Evolutionary conservation across 92 coral and sea anemone genomes (phyloP), one percentile per base, ranked within the genome.

Genomic region (Pocillopora grandis): DNA sequence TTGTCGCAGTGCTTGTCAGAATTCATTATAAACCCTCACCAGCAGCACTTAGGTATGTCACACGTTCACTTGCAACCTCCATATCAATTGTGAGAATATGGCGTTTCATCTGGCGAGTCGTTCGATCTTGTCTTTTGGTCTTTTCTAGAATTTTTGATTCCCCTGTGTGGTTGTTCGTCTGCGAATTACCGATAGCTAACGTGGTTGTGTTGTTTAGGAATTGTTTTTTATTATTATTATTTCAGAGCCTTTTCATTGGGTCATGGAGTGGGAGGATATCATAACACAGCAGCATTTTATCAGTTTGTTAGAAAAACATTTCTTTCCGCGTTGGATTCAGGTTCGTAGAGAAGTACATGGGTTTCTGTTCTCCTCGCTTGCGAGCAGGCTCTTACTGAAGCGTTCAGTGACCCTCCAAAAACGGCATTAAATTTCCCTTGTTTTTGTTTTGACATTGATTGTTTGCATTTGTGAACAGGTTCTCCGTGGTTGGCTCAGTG

Each of bases 301-400:
- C 80, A 96, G 99, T 81, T 89, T 96, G 20, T 82, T 96, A 78
- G 99, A 96, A 66, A 94, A 95, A 83, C 98, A 96, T 74, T 96
- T 96, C 92, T 96, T 96, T 85, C 98, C 99, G 3, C 95, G 95
- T 76, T 96, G 99, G 99, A 93, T 92, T 87, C 99, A 96, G 95
- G 99, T 96, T 35, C 31, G 79, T 73, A n/a, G 10, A 27, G 33
- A 9, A 2, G 58, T 23, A 42, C 8, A 42, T 42, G 52, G 5
- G 8, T 42, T 42, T 42, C 5, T 1, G 5, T 42, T 3, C 52
- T 42, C 49, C 49, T 42, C 52, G 52, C 52, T 42, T 42, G 52
- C 1, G 52, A 42, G 8, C 52, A 2, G 52, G 8, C 5, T 42
- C 52, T 42, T 1, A 42, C 1, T 42, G 52, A 27, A 27, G 31